Evolutionary conservation across 2,113 vertebrate genomes (phyloP).

Genomic region (Pundamilia nyererei): DNA sequence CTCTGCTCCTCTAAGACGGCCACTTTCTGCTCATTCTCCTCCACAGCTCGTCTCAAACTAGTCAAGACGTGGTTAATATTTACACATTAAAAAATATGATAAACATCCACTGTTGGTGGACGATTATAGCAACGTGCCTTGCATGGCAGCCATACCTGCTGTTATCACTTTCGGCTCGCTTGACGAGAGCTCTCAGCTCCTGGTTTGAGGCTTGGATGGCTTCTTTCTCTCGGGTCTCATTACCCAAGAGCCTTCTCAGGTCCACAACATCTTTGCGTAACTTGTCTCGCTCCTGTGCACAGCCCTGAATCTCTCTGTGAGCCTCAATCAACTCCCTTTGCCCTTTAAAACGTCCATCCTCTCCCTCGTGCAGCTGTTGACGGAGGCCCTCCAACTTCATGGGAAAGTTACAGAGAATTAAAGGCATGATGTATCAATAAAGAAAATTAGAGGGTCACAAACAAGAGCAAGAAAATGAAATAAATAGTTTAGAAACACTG

Average conservation of each 20-base stretch:
- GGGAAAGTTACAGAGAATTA: not conserved
- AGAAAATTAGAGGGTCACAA: not conserved
- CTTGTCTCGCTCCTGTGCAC: conserved; percentile 58
- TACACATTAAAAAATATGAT: not conserved
- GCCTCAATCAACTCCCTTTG: conserved; percentile 64
- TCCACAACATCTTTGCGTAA: conserved; percentile 69
- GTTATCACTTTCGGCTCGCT: conserved; percentile 72
- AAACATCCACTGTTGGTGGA: not conserved
- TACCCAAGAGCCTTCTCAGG: conserved; percentile 51
- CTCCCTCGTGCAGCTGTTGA: conserved; percentile 60
- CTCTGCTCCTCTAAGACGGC: conserved; percentile 66
- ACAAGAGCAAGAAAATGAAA: not conserved
- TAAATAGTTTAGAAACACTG: not conserved
- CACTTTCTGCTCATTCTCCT: conserved; percentile 74
- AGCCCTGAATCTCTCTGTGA: conserved; percentile 64
- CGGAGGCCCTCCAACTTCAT: conserved; percentile 68
- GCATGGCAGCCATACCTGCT: conserved; percentile 67
- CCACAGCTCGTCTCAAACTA: conserved; percentile 70
- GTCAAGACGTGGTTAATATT: not conserved
- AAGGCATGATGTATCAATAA: not conserved
- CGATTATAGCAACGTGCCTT: not conserved
- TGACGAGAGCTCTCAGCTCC: conserved; percentile 68
- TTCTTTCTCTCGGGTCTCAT: conserved; percentile 70
- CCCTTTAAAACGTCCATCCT: conserved; percentile 51
- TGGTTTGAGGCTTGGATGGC: conserved; percentile 71